Evolutionary conservation across 2,797 vertebrate genomes (phyloP), one percentile per base, ranked within the genome.

Genomic region (Sebastes iracundus): DNA sequence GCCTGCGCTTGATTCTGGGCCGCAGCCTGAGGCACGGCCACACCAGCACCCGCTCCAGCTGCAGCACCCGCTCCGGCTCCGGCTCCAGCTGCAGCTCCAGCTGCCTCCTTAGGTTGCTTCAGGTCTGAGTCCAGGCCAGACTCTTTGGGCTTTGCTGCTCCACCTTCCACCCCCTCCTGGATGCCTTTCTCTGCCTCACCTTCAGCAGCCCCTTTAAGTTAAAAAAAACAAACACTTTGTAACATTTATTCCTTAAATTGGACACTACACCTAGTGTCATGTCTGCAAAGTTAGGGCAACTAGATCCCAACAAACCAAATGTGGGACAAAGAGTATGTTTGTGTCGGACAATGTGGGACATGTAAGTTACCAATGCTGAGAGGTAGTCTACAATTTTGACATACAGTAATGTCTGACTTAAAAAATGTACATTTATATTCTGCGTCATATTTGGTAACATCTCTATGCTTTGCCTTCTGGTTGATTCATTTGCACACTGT

Each of bases 131-230:
- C 80, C 56, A 42, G 35, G 11, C 27, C 82, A 5, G 90, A 7
- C 4, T 94, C 92, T 85, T 90, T 90, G 46, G 72, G 63, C 69
- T 94, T 94, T 13, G 71, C 87, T 65, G 85, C 94, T 86, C 83
- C 93, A 67, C 74, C 92, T 33, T 92, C 91, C 32, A 88, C 80
- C 58, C 6, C 73, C 2, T 90, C 92, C 82, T 90, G 93, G 60
- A 64, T 2, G 2, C 12, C 28, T 69, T 93, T 93, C 55, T 93
- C 94, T 38, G 69, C 78, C 1, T 93, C 93, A 1, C 72, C 91
- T 55, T 93, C 93, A 72, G 70, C 92, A 46, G 27, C 86, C 3
- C 90, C 88, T 94, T 87, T 46, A 77, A 82, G 22, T 30, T 72
- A 1, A 49, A 49, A 49, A 52, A 52, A 52, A 52, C 2, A 52